These are phyloP conservation scores for Drosophila burlai DNA, from an alignment of 1,140 invertebrate genomes.

Conservation along the genomic window DNA sequence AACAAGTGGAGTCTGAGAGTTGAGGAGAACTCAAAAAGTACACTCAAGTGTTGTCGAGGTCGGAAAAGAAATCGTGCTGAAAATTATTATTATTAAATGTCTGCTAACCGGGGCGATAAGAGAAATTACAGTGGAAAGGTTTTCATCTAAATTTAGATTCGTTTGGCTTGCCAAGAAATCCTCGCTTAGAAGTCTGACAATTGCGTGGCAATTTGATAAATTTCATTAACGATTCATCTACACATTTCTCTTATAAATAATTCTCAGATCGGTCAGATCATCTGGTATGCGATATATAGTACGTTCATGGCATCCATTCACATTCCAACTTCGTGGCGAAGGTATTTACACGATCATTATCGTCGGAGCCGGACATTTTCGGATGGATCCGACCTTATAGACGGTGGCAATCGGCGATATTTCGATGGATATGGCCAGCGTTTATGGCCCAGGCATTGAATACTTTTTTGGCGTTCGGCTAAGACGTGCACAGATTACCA, in stretches of 20 bases:
- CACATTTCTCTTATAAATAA: slow-evolving; percentile 18
- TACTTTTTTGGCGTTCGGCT: slow-evolving; percentile 44
- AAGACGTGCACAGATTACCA: slow-evolving; percentile 63
- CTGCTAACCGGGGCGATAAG: slow-evolving; percentile 8
- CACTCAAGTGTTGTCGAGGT: slow-evolving; percentile 16
- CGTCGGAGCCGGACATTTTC: slow-evolving; percentile 33
- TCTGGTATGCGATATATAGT: slow-evolving; percentile 16
- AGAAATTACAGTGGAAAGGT: slow-evolving; percentile 11
- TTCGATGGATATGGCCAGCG: slow-evolving; percentile 31
- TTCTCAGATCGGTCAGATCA: slow-evolving; percentile 22
- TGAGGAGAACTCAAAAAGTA: slow-evolving; percentile 11
- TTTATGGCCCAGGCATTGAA: slow-evolving; percentile 80
- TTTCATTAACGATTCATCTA: slow-evolving; percentile 23
- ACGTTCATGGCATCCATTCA: slow-evolving; percentile 13
- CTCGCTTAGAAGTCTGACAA: slow-evolving; percentile 13
- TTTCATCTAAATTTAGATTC: slow-evolving; percentile 9
- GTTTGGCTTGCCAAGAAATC: slow-evolving; percentile 18
- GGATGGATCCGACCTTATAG: slow-evolving; percentile 28
- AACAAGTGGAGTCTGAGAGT: slow-evolving; percentile 2
- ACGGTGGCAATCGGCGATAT: slow-evolving; percentile 10
- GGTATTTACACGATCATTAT: slow-evolving; percentile 47
- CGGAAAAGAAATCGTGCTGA: slow-evolving; percentile 10
- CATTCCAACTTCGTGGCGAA: slow-evolving; percentile 31
- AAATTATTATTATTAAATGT: slow-evolving; percentile 2
- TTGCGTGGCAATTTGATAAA: slow-evolving; percentile 19